phyloP scores from a whole-genome alignment of 2,888 invertebrate species.

The Strigamia maritima region DNA sequence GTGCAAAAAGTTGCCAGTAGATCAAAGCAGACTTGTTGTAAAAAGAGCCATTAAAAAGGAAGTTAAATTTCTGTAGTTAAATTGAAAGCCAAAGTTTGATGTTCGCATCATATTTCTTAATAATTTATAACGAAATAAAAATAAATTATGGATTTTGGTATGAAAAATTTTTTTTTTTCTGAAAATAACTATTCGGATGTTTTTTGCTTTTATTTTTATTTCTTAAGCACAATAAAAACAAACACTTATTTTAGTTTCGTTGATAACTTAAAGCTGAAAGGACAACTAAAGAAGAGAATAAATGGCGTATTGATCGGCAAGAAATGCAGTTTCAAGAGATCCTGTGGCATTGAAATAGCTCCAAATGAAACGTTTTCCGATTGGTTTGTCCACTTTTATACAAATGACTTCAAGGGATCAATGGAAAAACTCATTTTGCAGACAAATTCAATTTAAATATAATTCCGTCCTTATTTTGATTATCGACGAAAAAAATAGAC shows the following conservation, averaged over 20 bases:
- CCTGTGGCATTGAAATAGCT: conserved; percentile 26
- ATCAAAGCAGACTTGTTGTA: neutral
- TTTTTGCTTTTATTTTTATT: too few relatives aligned
- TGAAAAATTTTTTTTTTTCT: too few relatives aligned
- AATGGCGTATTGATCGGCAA: conserved; percentile 24
- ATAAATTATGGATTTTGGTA: neutral
- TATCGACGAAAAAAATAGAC: neutral
- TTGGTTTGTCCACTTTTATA: neutral
- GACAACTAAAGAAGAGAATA: neutral
- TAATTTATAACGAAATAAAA: neutral
- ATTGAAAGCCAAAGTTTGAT: neutral
- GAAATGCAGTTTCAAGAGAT: conserved; percentile 14
- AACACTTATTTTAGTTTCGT: neutral
- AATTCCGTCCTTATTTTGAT: neutral
- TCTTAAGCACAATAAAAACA: neutral
- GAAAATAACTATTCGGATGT: too few relatives aligned
- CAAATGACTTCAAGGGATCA: neutral
- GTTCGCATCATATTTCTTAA: neutral
- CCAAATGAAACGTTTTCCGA: conserved; percentile 22
- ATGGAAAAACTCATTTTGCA: neutral
- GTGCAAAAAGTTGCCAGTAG: neutral
- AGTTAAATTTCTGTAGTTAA: neutral
- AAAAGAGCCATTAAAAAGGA: neutral
- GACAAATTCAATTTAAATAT: neutral
- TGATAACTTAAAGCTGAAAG: neutral